Conservation (phyloP, 1,140 invertebrate genomes). For the Idris sp. region DNA sequence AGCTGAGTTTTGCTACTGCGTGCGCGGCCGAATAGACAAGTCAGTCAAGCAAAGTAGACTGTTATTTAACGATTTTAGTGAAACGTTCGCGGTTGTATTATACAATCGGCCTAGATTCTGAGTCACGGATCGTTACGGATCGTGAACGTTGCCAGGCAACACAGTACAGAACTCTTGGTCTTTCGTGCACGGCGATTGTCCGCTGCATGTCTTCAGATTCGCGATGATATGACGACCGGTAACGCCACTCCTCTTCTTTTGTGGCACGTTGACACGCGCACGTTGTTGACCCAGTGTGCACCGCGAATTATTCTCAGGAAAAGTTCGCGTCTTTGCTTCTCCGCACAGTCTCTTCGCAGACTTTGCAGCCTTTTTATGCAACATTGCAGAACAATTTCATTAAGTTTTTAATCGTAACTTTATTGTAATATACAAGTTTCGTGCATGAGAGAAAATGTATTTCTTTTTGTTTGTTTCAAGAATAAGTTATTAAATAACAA, state of each 20-base stretch:
- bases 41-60: slow-evolving; percentile 70
- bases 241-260: slow-evolving; percentile 27
- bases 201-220: slow-evolving; percentile 49
- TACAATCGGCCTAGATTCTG: slow-evolving; percentile 78
- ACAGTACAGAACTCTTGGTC: slow-evolving; percentile 48
- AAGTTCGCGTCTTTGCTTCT: too few species aligned
- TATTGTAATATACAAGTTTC: too few species aligned
- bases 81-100: slow-evolving; percentile 77
- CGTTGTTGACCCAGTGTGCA: slow-evolving; percentile 22
- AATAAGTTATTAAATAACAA: too few species aligned
- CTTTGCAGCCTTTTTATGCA: too few species aligned
- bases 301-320: too few species aligned
- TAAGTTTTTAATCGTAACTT: too few species aligned
- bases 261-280: slow-evolving; percentile 29
- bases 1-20: slow-evolving; percentile 59
- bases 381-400: too few species aligned
- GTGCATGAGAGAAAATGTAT: too few species aligned
- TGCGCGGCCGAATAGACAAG: slow-evolving; percentile 63
- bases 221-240: slow-evolving; percentile 32
- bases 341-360: too few species aligned
- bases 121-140: slow-evolving; percentile 78
- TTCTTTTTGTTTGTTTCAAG: too few species aligned
- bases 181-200: slow-evolving; percentile 49
- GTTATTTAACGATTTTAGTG: slow-evolving; percentile 79
- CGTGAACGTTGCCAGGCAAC: slow-evolving; percentile 68